Evolutionary conservation across 2,113 vertebrate genomes (phyloP).

Genomic region (Dermatemys mawii): DNA sequence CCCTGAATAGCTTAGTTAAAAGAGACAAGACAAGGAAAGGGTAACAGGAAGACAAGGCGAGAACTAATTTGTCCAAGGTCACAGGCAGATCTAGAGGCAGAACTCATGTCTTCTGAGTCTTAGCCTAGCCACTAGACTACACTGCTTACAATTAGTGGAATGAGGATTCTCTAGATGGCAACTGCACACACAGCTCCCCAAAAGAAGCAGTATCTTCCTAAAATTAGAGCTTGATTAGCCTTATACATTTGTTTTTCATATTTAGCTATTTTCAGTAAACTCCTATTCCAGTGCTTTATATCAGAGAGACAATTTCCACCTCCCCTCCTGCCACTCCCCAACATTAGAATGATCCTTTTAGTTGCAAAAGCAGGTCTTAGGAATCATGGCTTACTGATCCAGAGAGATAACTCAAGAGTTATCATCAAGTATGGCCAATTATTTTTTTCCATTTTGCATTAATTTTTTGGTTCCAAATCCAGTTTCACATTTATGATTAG

Average conservation of each 20-base stretch:
- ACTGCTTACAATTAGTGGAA: background rate
- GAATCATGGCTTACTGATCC: conserved; percentile 45
- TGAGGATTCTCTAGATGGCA: background rate
- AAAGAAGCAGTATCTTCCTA: background rate
- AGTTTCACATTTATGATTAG: conserved; percentile 60
- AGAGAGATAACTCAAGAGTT: conserved; percentile 63
- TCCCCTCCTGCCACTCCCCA: background rate
- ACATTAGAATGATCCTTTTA: conserved; percentile 60
- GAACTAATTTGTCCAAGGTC: background rate
- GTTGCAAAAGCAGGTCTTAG: conserved; percentile 47
- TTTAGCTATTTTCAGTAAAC: conserved; percentile 31
- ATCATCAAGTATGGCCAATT: conserved; percentile 52
- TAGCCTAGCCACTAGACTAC: fast-evolving
- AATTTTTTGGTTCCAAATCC: conserved; percentile 68
- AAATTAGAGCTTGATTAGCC: background rate
- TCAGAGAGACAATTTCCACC: conserved; percentile 51
- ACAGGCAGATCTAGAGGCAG: background rate
- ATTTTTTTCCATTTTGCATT: conserved; percentile 47
- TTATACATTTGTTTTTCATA: background rate
- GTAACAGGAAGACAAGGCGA: background rate
- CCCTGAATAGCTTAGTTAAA: background rate
- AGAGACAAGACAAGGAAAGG: background rate
- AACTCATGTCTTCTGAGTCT: background rate
- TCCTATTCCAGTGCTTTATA: conserved; percentile 50
- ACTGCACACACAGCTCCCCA: background rate